phyloP scores from a whole-genome alignment of 2,888 invertebrate genomes.

The Onthophagus sagittarius region DNA sequence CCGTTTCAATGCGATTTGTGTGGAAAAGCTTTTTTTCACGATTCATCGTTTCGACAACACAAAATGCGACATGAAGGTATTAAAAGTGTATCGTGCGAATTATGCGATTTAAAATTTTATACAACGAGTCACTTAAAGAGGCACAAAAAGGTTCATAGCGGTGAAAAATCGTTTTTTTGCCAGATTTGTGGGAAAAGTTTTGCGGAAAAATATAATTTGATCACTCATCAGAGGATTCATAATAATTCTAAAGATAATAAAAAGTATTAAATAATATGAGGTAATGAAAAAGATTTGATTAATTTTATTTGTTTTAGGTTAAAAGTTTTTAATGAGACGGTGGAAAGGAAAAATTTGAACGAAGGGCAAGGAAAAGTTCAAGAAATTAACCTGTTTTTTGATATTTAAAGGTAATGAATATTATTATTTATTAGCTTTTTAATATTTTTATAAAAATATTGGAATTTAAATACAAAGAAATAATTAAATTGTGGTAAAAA shows the following conservation, averaged over 20 bases:
- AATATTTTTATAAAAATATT: too few relatives aligned
- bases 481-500: too few relatives aligned
- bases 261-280: too few relatives aligned
- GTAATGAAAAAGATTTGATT: too few relatives aligned
- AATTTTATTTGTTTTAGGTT: too few relatives aligned
- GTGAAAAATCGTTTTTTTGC: constrained; percentile 60
- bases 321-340: too few relatives aligned
- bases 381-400: too few relatives aligned
- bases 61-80: constrained; percentile 61
- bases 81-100: constrained; percentile 57
- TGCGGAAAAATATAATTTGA: constrained; percentile 53
- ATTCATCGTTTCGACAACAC: constrained; percentile 68
- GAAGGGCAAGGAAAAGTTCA: too few relatives aligned
- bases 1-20: constrained; percentile 44
- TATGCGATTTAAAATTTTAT: constrained; percentile 60
- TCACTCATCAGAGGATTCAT: constrained; percentile 40
- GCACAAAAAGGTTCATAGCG: constrained; percentile 64
- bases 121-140: constrained; percentile 65
- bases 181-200: constrained; percentile 57
- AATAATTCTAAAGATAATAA: background rate
- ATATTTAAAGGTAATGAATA: too few relatives aligned
- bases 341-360: too few relatives aligned
- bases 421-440: too few relatives aligned
- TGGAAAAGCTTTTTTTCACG: constrained; percentile 55
- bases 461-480: too few relatives aligned